These are phyloP conservation scores for Noctua janthe DNA, from an alignment of 2,888 invertebrate genomes.

Conservation along the genomic window DNA sequence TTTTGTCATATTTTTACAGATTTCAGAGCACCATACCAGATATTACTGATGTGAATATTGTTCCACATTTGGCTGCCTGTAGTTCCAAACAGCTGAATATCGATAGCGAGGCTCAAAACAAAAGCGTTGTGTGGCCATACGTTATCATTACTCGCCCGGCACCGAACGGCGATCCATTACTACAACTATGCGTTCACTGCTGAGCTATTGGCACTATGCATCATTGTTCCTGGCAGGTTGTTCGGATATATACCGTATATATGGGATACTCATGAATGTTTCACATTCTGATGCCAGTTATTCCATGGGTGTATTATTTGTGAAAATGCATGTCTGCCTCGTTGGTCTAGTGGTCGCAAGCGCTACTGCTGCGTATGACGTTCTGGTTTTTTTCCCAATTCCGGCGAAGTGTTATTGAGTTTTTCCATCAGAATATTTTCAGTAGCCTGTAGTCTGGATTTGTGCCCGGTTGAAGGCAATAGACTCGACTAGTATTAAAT, in stretches of 20 bases:
- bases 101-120: constrained; percentile 23
- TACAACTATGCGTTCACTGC: constrained; percentile 24
- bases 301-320: constrained; percentile 20
- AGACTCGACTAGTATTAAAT: not conserved
- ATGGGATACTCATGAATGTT: constrained; percentile 14
- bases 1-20: not conserved
- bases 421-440: not conserved
- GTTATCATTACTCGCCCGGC: constrained; percentile 15
- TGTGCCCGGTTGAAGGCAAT: not conserved
- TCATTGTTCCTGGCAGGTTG: constrained; percentile 36
- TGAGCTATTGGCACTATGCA: constrained; percentile 38
- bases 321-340: not conserved
- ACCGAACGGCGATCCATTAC: constrained; percentile 38
- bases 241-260: constrained; percentile 13
- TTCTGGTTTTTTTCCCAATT: not conserved
- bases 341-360: not conserved
- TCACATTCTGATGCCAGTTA: constrained; percentile 20
- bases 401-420: not conserved
- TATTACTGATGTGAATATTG: not conserved
- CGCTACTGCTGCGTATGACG: not conserved
- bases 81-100: constrained; percentile 4
- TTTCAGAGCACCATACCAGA: not conserved
- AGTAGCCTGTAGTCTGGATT: not conserved
- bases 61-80: not conserved
- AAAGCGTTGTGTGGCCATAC: constrained; percentile 26